Evolutionary conservation across 2,888 invertebrate genomes (phyloP).

Genomic region (Drosophila niveifrons): DNA sequence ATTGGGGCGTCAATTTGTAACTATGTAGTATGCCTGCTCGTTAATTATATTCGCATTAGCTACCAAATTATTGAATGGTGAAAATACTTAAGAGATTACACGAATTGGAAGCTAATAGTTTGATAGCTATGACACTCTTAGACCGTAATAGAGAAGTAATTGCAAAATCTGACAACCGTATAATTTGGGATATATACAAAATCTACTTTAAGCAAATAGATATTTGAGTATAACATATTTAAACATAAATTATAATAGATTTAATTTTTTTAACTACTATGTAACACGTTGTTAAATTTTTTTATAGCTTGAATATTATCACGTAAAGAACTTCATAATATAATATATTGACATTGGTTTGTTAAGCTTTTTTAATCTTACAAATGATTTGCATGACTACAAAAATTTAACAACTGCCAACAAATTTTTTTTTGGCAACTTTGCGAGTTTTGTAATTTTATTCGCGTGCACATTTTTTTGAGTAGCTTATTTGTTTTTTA

Average conservation of each 20-base stretch:
- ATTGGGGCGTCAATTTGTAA: constrained; percentile 67
- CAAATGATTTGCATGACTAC: constrained; percentile 58
- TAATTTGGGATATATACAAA: too few relatives aligned
- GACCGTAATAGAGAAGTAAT: not conserved
- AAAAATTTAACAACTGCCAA: constrained; percentile 63
- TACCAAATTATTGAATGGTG: constrained; percentile 20
- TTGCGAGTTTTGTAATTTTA: constrained; percentile 69
- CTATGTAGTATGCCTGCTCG: constrained; percentile 20
- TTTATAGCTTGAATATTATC: too few relatives aligned
- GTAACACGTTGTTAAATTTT: too few relatives aligned
- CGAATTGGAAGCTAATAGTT: constrained; percentile 16
- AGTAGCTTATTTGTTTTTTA: constrained; percentile 8
- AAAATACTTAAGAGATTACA: constrained; percentile 8
- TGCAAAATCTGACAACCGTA: not conserved
- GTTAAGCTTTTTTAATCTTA: not conserved
- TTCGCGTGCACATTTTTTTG: constrained; percentile 68
- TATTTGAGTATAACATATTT: too few relatives aligned
- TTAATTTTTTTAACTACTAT: too few relatives aligned
- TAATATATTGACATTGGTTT: too few relatives aligned
- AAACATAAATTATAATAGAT: too few relatives aligned
- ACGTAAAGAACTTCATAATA: too few relatives aligned
- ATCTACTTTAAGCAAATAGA: too few relatives aligned
- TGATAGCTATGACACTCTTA: constrained; percentile 5
- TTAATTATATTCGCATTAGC: constrained; percentile 73
- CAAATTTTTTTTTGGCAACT: constrained; percentile 46